phyloP scores from a whole-genome alignment of 2,113 vertebrate genomes.

The Callionymus lyra region DNA sequence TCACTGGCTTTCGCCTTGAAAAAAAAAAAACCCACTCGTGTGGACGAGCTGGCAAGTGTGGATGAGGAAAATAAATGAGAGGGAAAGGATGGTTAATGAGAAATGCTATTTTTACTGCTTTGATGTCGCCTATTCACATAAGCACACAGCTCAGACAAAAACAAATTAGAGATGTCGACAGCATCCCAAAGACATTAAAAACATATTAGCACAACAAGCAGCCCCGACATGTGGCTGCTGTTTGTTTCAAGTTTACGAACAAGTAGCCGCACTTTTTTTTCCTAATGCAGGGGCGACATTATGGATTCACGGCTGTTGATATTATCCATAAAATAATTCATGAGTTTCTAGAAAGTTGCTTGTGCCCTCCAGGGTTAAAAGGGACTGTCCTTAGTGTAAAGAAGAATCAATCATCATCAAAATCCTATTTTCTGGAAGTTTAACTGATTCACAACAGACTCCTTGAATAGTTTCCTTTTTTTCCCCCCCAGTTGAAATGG shows the following conservation, averaged over 20 bases:
- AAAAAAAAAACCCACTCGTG: slow-evolving; percentile 52
- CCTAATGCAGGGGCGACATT: slow-evolving; percentile 35
- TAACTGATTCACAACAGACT: no score
- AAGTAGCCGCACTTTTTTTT: slow-evolving; percentile 34
- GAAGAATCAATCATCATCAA: no score
- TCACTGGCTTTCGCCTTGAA: slow-evolving; percentile 52
- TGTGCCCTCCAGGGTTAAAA: no score
- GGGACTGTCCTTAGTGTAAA: no score
- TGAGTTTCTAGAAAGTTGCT: no score
- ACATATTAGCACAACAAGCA: slow-evolving; percentile 70
- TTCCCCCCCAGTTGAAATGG: no score
- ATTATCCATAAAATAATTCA: no score
- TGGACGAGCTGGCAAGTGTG: slow-evolving; percentile 62
- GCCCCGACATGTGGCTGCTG: slow-evolving; percentile 34
- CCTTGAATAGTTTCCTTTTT: no score
- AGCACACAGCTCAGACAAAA: slow-evolving; percentile 72
- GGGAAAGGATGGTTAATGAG: slow-evolving; percentile 70
- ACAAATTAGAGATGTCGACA: slow-evolving; percentile 73
- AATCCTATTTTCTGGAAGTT: no score
- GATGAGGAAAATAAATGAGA: slow-evolving; percentile 69
- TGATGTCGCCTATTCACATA: slow-evolving; percentile 70
- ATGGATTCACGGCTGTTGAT: slow-evolving; percentile 32
- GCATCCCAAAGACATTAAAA: slow-evolving; percentile 75
- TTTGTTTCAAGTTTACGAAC: slow-evolving; percentile 34
- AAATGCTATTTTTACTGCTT: slow-evolving; percentile 73